These are phyloP conservation scores for Chymomyza costata DNA, from an alignment of 1,140 invertebrate genomes.

Conservation along the genomic window DNA sequence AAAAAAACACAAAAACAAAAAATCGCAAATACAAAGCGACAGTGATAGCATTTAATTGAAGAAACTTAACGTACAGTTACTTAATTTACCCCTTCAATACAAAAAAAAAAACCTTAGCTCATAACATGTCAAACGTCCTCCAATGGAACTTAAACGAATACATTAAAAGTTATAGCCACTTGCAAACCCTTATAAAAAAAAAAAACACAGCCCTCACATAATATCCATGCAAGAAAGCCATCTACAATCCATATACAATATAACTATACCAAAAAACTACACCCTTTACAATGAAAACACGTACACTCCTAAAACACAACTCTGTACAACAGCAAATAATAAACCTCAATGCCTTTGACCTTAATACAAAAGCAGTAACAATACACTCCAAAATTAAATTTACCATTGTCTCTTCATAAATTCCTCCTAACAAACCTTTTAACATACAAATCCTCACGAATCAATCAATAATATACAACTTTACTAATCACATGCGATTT, in stretches of 20 bases:
- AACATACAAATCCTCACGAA: neutral
- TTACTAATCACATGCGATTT: conserved; percentile 9
- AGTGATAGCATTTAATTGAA: no score
- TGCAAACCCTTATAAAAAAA: conserved; percentile 3
- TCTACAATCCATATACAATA: neutral
- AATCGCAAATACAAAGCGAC: no score
- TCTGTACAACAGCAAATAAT: conserved; percentile 5
- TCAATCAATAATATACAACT: neutral
- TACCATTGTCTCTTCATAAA: neutral
- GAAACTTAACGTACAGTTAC: no score
- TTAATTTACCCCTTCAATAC: no score
- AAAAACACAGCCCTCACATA: conserved; percentile 6
- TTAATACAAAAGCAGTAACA: neutral
- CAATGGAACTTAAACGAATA: conserved; percentile 16
- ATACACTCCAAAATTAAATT: neutral
- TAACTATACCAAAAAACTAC: conserved; percentile 5
- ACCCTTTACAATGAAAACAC: neutral
- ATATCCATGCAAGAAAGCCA: conserved; percentile 15
- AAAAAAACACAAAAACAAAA: no score
- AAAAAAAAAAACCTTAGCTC: no score
- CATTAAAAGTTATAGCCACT: conserved; percentile 7
- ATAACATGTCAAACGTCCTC: conserved; percentile 5
- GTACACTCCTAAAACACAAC: conserved; percentile 4
- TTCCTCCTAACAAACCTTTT: neutral
- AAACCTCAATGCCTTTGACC: neutral